Evolutionary conservation across 2,888 invertebrate genomes (phyloP).

Genomic region (Lomographa bimaculata): DNA sequence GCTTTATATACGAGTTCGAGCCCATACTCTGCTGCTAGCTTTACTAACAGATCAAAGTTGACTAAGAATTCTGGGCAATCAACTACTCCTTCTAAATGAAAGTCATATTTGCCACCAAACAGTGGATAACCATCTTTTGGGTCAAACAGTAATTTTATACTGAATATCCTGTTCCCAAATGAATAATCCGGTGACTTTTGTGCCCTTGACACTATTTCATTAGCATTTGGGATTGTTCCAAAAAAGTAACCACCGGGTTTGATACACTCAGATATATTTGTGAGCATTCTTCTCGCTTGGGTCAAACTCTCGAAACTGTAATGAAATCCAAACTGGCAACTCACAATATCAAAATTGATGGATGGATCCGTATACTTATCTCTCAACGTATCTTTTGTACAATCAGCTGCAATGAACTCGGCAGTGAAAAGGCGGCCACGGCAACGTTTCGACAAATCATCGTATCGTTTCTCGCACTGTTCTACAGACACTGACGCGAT

Average conservation of each 20-base stretch:
- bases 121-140: conserved; percentile 87
- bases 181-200: conserved; percentile 80
- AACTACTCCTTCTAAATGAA: conserved; percentile 97
- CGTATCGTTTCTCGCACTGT: conserved; percentile 94
- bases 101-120: conserved; percentile 98
- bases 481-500: conserved; percentile 96
- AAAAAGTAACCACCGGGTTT: conserved; percentile 97
- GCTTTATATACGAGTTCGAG: conserved; percentile 87
- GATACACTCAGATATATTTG: conserved; percentile 95
- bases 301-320: conserved; percentile 95
- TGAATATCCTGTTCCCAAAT: conserved; percentile 92
- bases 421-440: conserved; percentile 86
- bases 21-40: conserved; percentile 88
- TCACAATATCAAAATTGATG: conserved; percentile 93
- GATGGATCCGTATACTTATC: conserved; percentile 91
- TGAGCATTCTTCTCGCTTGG: conserved; percentile 96
- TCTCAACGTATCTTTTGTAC: conserved; percentile 91
- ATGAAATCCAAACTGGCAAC: conserved; percentile 99
- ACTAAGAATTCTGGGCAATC: conserved; percentile 99
- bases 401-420: conserved; percentile 96
- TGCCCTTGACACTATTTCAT: conserved; percentile 92
- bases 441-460: conserved; percentile 83
- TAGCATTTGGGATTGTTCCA: conserved; percentile 97
- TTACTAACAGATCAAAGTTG: conserved; percentile 93
- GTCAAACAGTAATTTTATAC: conserved; percentile 88